These are phyloP conservation scores for Pogonus chalceus DNA, from an alignment of 1,140 invertebrate species.

Conservation along the genomic window DNA sequence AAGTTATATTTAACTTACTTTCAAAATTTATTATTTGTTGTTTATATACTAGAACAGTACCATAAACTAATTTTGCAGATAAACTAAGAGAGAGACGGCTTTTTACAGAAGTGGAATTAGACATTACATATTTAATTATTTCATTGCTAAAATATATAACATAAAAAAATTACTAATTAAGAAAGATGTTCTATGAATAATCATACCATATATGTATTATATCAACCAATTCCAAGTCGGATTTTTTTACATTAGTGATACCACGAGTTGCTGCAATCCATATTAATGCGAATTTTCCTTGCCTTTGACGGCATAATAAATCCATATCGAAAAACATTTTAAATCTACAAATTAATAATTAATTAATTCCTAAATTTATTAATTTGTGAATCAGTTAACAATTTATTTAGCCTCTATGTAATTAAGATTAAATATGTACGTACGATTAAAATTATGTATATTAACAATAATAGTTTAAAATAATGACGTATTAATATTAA, in stretches of 20 bases:
- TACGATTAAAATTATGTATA: no score
- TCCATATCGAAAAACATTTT: constrained; percentile 10
- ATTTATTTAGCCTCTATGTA: no score
- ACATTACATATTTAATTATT: background rate
- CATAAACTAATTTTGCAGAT: constrained; percentile 7
- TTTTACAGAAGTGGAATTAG: background rate
- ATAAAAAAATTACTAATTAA: no score
- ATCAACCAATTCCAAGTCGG: constrained; percentile 6
- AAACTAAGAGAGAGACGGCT: constrained; percentile 6
- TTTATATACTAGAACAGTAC: constrained; percentile 5
- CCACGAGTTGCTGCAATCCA: constrained; percentile 11
- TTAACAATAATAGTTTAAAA: no score
- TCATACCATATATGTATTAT: background rate
- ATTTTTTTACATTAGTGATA: background rate
- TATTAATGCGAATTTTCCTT: constrained; percentile 6
- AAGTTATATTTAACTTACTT: no score
- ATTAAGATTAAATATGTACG: no score
- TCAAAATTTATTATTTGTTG: background rate
- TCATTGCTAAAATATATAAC: constrained; percentile 2
- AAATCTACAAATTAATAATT: no score
- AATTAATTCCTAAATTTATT: no score
- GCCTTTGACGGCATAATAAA: constrained; percentile 4
- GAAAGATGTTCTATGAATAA: no score
- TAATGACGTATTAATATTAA: no score
- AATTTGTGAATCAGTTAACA: no score